Percentiles rank a stretch among this genome's conserved stretches.
Evolutionary conservation across 2,888 invertebrate genomes (phyloP).

Genomic region (Agrotis puta): DNA sequence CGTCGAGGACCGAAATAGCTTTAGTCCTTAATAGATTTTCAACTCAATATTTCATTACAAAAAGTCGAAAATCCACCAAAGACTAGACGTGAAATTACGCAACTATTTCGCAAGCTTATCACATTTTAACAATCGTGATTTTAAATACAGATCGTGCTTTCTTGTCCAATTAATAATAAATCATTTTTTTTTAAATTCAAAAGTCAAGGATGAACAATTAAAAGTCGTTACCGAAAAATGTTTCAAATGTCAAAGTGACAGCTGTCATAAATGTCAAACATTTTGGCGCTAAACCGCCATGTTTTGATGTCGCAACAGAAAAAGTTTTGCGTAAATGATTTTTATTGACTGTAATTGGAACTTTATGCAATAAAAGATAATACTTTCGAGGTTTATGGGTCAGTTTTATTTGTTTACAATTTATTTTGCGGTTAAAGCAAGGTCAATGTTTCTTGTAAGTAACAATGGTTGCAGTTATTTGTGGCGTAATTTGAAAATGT

Average conservation of each 20-base stretch:
- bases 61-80: no score
- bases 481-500: slow-evolving; percentile 26
- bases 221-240: background rate
- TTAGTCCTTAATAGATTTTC: no score
- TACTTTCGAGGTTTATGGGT: slow-evolving; percentile 25
- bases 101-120: background rate
- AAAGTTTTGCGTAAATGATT: slow-evolving; percentile 39
- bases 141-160: slow-evolving; percentile 23
- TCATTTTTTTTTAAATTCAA: slow-evolving; percentile 19
- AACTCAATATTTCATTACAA: no score
- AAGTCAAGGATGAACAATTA: slow-evolving; percentile 24
- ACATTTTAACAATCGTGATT: background rate
- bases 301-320: slow-evolving; percentile 25
- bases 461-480: slow-evolving; percentile 24
- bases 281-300: slow-evolving; percentile 38
- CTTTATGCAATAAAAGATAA: slow-evolving; percentile 39
- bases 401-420: slow-evolving; percentile 32
- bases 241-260: slow-evolving; percentile 30
- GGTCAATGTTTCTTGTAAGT: slow-evolving; percentile 30
- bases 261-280: slow-evolving; percentile 13
- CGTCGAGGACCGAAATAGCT: no score
- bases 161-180: slow-evolving; percentile 20
- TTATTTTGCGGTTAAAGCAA: slow-evolving; percentile 35
- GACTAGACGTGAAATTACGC: no score
- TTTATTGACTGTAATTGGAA: slow-evolving; percentile 41